A percentile compares a stretch with the other conserved stretches of the same genome.
Conservation (phyloP, 2,113 vertebrate species). For the Abramis brama region DNA sequence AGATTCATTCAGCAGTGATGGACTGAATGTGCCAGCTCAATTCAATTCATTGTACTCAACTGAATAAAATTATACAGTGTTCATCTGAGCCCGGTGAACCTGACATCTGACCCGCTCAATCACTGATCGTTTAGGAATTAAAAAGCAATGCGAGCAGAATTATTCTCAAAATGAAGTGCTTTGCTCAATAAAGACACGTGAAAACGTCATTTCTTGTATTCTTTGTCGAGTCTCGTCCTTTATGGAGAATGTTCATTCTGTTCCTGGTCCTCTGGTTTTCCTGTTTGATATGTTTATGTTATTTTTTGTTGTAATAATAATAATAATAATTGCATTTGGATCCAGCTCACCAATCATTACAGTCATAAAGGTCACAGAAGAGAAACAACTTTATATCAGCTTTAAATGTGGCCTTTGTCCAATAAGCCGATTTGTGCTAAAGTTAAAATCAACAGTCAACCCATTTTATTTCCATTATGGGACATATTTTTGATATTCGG, state of each 20-base stretch:
- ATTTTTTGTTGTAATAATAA: too few relatives aligned
- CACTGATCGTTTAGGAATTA: background rate
- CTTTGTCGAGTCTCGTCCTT: too few relatives aligned
- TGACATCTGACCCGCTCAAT: background rate
- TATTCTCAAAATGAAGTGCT: background rate
- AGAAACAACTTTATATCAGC: too few relatives aligned
- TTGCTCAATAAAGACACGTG: background rate
- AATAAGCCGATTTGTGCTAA: background rate
- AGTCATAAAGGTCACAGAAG: background rate
- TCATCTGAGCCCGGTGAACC: background rate
- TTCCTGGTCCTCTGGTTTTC: too few relatives aligned
- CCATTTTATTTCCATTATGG: background rate
- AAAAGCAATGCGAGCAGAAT: background rate
- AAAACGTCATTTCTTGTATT: background rate
- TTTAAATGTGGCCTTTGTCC: too few relatives aligned
- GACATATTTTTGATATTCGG: background rate
- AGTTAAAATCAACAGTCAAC: background rate
- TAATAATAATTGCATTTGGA: too few relatives aligned
- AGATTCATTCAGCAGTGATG: slow-evolving; percentile 4
- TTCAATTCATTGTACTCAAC: background rate
- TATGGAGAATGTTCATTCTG: too few relatives aligned
- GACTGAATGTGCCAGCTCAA: slow-evolving; percentile 17
- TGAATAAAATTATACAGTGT: background rate
- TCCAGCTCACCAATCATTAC: too few relatives aligned
- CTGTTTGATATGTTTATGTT: too few relatives aligned